These are phyloP conservation scores for Myathropa florea DNA, from an alignment of 2,888 invertebrate species.

Conservation along the genomic window DNA sequence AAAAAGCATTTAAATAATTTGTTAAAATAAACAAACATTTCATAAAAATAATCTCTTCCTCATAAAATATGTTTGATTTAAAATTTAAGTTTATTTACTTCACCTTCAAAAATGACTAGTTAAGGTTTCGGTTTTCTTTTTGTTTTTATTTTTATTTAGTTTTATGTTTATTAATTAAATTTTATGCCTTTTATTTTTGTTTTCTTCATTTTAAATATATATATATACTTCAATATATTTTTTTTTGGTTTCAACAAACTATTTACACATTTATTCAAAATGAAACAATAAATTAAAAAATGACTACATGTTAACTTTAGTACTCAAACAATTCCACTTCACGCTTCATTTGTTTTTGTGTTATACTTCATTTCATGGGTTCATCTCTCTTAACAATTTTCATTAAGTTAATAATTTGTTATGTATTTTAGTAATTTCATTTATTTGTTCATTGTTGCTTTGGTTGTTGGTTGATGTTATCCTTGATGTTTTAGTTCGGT, in stretches of 20 bases:
- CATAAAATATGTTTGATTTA: conserved; percentile 16
- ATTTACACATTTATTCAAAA: conserved; percentile 67
- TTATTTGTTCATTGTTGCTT: conserved; percentile 64
- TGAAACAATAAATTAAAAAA: conserved; percentile 52
- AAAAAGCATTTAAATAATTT: conserved; percentile 65
- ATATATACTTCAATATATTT: conserved; percentile 27
- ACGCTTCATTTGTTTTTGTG: conserved; percentile 63
- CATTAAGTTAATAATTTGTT: conserved; percentile 64
- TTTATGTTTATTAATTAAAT: neutral
- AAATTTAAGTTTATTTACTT: conserved; percentile 6
- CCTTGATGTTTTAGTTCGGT: conserved; percentile 67
- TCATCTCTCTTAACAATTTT: conserved; percentile 55
- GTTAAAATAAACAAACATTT: conserved; percentile 52
- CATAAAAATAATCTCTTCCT: conserved; percentile 49
- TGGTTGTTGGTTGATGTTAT: conserved; percentile 58
- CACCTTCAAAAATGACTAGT: conserved; percentile 21
- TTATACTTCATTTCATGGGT: conserved; percentile 47
- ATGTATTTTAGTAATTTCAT: conserved; percentile 69
- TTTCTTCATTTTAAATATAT: conserved; percentile 25
- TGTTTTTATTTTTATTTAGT: conserved; percentile 1
- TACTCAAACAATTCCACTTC: conserved; percentile 69
- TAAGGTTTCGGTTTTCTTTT: neutral
- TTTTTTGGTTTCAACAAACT: conserved; percentile 67
- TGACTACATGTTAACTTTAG: conserved; percentile 69
- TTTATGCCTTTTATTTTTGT: neutral